phyloP scores from a whole-genome alignment of 2,797 vertebrate genomes.

The Silurus aristotelis region DNA sequence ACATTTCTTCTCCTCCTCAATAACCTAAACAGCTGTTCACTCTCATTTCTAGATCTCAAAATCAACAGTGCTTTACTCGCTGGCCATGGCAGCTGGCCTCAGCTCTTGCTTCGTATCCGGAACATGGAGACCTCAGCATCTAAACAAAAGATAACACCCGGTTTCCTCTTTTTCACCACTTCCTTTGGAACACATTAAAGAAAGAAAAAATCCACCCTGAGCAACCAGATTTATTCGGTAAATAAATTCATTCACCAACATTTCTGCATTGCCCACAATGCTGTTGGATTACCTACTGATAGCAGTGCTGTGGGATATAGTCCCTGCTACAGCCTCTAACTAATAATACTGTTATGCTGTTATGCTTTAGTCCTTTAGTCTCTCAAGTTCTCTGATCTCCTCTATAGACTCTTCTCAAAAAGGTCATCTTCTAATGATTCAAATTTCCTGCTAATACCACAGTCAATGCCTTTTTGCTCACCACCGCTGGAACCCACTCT shows the following conservation, averaged over 20 bases:
- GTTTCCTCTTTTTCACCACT: conserved; percentile 65
- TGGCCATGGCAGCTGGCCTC: conserved; percentile 69
- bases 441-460: background rate
- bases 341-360: background rate
- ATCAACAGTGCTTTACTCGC: conserved; percentile 77
- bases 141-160: conserved; percentile 73
- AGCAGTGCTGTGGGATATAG: background rate
- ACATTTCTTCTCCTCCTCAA: conserved; percentile 65
- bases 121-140: conserved; percentile 72
- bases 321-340: background rate
- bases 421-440: background rate
- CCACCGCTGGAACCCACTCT: background rate
- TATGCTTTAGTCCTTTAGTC: background rate
- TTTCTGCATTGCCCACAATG: conserved; percentile 1
- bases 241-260: background rate
- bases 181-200: conserved; percentile 56
- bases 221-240: background rate
- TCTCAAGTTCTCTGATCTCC: background rate
- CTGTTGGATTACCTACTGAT: background rate
- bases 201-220: background rate
- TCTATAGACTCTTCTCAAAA: background rate
- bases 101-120: conserved; percentile 65
- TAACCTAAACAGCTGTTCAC: conserved; percentile 59
- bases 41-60: conserved; percentile 70
- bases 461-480: no score